These are phyloP conservation scores for Drosophila mauritiana DNA, from an alignment of 1,140 invertebrate genomes.

Conservation along the genomic window DNA sequence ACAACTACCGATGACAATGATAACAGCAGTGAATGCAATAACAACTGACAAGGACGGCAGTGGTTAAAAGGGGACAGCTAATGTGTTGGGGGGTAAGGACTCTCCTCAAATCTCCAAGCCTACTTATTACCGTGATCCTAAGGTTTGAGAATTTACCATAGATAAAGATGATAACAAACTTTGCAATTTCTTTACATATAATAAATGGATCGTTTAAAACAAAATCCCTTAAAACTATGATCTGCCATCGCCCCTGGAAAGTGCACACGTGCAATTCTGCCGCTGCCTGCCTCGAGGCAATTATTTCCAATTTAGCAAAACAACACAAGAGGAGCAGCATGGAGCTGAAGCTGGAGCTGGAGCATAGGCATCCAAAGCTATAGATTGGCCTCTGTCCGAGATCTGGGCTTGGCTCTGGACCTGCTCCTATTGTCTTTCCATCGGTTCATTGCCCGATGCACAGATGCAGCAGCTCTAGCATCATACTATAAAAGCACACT, in stretches of 20 bases:
- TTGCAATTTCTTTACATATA: neutral
- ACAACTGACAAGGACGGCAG: conserved; percentile 10
- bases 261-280: conserved; percentile 78
- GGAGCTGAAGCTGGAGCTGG: conserved; percentile 21
- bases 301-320: conserved; percentile 82
- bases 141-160: no score
- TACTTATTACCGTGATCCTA: neutral
- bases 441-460: conserved; percentile 67
- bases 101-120: neutral
- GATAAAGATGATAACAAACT: no score
- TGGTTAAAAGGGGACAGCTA: neutral
- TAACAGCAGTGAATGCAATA: conserved; percentile 55
- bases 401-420: conserved; percentile 27
- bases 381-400: conserved; percentile 13
- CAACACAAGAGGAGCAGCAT: conserved; percentile 50
- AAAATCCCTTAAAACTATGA: conserved; percentile 8
- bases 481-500: conserved; percentile 13
- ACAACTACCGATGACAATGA: conserved; percentile 70
- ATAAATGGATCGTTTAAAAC: no score
- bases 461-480: conserved; percentile 57
- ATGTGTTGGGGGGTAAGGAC: neutral
- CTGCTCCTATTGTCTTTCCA: conserved; percentile 74
- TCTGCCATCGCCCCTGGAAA: conserved; percentile 35
- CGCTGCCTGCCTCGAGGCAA: conserved; percentile 66
- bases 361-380: conserved; percentile 40